Evolutionary conservation across 2,797 vertebrate genomes (phyloP).

Genomic region (Eupleurogrammus muticus): DNA sequence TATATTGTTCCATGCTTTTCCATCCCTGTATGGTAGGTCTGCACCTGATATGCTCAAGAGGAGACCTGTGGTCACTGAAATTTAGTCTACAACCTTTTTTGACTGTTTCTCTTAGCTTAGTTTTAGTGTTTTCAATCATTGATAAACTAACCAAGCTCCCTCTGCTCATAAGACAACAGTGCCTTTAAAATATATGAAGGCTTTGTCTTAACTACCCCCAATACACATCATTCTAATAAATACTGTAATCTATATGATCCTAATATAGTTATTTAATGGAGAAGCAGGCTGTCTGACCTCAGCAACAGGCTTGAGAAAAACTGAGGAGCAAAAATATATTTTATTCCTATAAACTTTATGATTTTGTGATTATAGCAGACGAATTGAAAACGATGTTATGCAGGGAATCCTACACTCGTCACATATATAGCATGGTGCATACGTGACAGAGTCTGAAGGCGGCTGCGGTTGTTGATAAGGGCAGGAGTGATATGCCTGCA

Average conservation of each 20-base stretch:
- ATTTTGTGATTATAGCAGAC: not conserved
- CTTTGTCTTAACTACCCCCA: conserved; percentile 2
- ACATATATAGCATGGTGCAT: conserved; percentile 28
- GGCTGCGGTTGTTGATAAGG: conserved; percentile 71
- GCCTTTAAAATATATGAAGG: conserved; percentile 23
- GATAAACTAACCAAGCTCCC: conserved; percentile 49
- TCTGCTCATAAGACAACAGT: conserved; percentile 20
- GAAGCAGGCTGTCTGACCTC: not conserved
- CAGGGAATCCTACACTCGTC: conserved; percentile 10
- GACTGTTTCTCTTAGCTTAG: conserved; percentile 35
- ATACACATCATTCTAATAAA: not conserved
- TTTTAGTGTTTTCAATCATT: conserved; percentile 42
- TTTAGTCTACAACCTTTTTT: conserved; percentile 22
- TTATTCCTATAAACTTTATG: not conserved
- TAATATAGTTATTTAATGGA: not conserved
- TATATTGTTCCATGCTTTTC: not conserved
- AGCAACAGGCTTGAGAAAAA: conserved; percentile 2
- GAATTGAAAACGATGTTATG: not conserved
- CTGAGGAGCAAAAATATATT: not conserved
- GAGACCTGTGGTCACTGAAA: not conserved
- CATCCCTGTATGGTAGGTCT: not conserved
- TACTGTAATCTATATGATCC: too few relatives aligned
- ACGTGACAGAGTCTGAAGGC: conserved; percentile 61
- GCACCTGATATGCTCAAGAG: not conserved
- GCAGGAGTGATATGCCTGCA: conserved; percentile 56